Base-by-base conservation (phyloP, 2,888 invertebrate genomes). In the Cryptocheilus praepositus region DNA sequence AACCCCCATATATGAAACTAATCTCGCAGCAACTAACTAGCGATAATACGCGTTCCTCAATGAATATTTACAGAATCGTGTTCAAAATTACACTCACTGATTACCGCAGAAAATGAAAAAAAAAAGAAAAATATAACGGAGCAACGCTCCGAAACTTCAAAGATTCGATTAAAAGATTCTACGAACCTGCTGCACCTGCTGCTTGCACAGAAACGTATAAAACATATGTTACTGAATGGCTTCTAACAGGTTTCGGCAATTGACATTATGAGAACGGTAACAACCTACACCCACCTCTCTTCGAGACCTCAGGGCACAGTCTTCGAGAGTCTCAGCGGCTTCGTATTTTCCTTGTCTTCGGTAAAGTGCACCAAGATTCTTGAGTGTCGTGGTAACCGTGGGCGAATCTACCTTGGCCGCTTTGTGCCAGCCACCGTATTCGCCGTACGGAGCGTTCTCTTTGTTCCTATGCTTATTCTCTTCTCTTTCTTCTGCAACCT, bases 341-440 rank as follows among this genome's bases (percentile, higher is more conserved):
- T 99, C 98, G 90, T 98, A 99, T 91, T 99, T 99, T 81, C 99
- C 98, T 91, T 99, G 99, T 75, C 99, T 93, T 84, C 99, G 93
- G 90, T 99, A 99, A 56, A 99, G 93, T 21, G 99, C 98, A 72
- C 98, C 98, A 69, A 99, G 92, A 91, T 99, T 99, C 91, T 98
- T 99, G 76, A 99, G 91, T 0, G 99, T 99, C 19, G 99, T 99
- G 18, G 98, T 98, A 46, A 98, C 98, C 0, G 98, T 98, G 0
- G 98, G 98, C 0, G 97, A 97, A 89, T 98, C 98, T 74, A 98
- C 98, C 92, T 98, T 98, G 57, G 98, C 98, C 61, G 98, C 98
- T 90, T 98, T 98, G 89, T 98, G 98, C 98, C 98, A 98, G 21
- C 97, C 97, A 16, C 97, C 97, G 85, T 96, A 96, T 84, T 95